Conservation (phyloP, 2,113 vertebrate species). For the Sclerurus mexicanus region DNA sequence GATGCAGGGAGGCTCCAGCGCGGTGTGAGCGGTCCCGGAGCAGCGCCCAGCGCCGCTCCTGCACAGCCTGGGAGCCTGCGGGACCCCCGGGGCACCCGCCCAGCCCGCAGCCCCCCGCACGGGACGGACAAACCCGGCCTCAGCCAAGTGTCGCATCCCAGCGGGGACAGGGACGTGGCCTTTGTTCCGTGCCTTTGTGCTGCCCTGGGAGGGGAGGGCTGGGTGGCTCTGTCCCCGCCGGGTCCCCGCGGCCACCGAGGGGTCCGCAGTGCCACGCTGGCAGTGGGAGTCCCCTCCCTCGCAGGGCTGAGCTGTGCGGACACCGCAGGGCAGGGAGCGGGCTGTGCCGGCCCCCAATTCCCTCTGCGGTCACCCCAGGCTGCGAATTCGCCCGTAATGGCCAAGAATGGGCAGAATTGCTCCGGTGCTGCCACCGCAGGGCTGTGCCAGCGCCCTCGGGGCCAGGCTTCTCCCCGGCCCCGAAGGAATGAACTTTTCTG, state of each 20-base stretch:
- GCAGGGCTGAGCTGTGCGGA: neutral
- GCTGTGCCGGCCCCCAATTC: neutral
- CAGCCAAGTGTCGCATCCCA: neutral
- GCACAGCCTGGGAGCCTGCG: conserved; percentile 37
- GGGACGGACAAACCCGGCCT: neutral
- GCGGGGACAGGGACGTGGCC: neutral
- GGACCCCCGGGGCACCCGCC: neutral
- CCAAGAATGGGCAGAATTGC: neutral
- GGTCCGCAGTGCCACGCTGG: conserved; percentile 22
- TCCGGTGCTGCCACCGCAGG: too few species aligned
- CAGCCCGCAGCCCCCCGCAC: neutral
- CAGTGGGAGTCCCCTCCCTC: neutral
- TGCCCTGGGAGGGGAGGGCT: too few species aligned
- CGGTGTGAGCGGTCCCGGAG: neutral
- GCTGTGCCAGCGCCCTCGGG: too few species aligned
- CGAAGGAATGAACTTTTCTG: neutral
- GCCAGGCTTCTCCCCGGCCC: neutral
- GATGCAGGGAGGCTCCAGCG: neutral
- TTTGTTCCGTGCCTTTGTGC: neutral
- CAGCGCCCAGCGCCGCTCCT: neutral
- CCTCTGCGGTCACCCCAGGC: neutral
- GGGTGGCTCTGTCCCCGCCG: too few species aligned
- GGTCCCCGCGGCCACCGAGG: neutral
- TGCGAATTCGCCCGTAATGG: neutral
- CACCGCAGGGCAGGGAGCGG: neutral